A percentile compares a stretch with the other conserved stretches of the same genome.
phyloP scores from a whole-genome alignment of 2,797 vertebrate genomes.

The Ispidina lecontei region DNA sequence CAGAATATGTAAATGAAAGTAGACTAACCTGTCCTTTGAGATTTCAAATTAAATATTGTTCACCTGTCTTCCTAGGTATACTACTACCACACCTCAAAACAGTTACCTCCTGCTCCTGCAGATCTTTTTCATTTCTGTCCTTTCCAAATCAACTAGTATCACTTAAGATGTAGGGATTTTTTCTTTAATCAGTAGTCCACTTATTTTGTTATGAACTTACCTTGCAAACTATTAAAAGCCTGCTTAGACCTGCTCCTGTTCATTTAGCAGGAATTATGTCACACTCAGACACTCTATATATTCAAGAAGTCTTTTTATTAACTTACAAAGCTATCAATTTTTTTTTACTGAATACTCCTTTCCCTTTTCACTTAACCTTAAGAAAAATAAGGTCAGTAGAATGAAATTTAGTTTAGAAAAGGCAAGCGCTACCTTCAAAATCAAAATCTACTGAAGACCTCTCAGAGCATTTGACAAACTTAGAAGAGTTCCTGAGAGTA shows the following conservation, averaged over 20 bases:
- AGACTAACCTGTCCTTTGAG: conserved; percentile 41
- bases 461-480: background rate
- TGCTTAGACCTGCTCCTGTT: background rate
- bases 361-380: background rate
- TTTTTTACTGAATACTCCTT: background rate
- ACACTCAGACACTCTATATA: background rate
- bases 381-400: background rate
- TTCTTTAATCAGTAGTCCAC: background rate
- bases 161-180: background rate
- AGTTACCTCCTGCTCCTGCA: background rate
- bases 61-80: background rate
- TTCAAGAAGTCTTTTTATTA: background rate
- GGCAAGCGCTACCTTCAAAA: background rate
- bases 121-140: background rate
- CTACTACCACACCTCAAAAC: conserved; percentile 6
- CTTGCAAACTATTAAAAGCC: background rate
- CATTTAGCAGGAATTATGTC: background rate
- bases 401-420: background rate
- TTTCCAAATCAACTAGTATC: background rate
- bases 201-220: background rate
- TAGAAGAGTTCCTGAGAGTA: background rate
- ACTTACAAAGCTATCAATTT: background rate
- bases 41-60: conserved; percentile 15
- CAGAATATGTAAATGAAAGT: background rate
- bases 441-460: background rate